Evolutionary conservation across 1,140 invertebrate genomes (phyloP), one percentile per base, ranked within the genome.

Genomic region (Rhyacophila brunnea): DNA sequence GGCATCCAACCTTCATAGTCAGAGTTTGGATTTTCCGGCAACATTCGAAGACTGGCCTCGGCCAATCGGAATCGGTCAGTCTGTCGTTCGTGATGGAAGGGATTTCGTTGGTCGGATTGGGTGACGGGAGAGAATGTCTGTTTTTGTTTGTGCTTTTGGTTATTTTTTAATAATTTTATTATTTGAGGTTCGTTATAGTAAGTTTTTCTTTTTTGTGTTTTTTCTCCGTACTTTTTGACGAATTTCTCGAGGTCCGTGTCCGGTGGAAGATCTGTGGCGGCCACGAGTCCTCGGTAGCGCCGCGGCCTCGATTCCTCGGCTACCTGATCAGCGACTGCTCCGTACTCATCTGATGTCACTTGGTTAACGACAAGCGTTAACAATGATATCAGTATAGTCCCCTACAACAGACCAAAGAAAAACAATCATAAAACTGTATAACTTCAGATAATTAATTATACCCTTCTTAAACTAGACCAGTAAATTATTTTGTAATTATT

Each of bases 221-320:
- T 28, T 9, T 60, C 49, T 35, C 49, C 58, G 34, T 53, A 60
- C 58, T 60, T 60, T 50, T n/a, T 44, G 19, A 49, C 17, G 23
- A 36, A 28, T 49, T 38, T 42, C 9, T 11, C 32, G 5, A 15
- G 14, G 34, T 23, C 13, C 14, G 17, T 42, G 20, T 50, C 36
- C 35, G 47, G 13, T 23, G 52, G 52, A 40, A 40, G 38, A 18
- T 20, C 14, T 15, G 5, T 58, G 10, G 36, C 34, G 13, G 40
- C 23, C 23, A 34, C 11, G 18, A n/a, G 35, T 10, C 38, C 32
- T 28, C 23, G 23, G 9, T 28, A 28, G 9, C 23, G 4, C 35
- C 42, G 23, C 23, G 43, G 14, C n/a, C 36, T 36, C 17, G 44
- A 32, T 36, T 64, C 62, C 42, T 64, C 48, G 9, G 62, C 62